Evolutionary conservation across 2,113 vertebrate genomes (phyloP), one percentile per base, ranked within the genome.

Genomic region (Cygnus buccinator): DNA sequence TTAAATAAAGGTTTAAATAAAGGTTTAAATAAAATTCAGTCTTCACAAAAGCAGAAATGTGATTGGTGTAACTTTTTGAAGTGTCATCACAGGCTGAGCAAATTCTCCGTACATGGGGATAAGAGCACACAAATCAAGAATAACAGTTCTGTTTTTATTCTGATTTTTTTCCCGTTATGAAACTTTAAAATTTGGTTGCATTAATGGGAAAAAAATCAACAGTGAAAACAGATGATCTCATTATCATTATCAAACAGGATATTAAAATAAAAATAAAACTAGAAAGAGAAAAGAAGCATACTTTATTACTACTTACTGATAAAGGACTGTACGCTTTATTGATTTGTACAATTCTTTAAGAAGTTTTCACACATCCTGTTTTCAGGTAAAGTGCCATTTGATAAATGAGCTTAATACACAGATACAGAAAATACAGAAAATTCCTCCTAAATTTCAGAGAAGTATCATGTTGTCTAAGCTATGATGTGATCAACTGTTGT

Each of bases 381-480:
- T 86, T 55, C 44, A 84, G 65, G 48, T 33, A 8, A 89, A 94
- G 6, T 39, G 10, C 8, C 59, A 9, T 81, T 84, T 96, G 93
- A 91, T 71, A 75, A 92, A 94, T 95, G 77, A 74, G 29, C 72
- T 93, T 84, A 89, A 90, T 94, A 84, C 39, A 68, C 18, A 68
- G 43, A 48, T 48, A 48, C 21, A 48, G 46, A 48, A 48, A 48
- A 48, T 48, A 46, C 46, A 48, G 46, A 89, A 94, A 84, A 84
- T 57, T 87, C 39, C 58, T 6, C 11, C 8, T 81, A 20, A 66
- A 52, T 84, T 86, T 89, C 70, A 87, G 8, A 58, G 37, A 75
- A 21, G 10, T 4, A 81, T 90, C 43, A 44, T 10, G 28, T 66
- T 72, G 39, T 65, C 44, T 57, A 75, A 87, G 5, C 16, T 3